Base-by-base conservation (phyloP, 2,113 vertebrate species). In the Salvelinus sp. region DNA sequence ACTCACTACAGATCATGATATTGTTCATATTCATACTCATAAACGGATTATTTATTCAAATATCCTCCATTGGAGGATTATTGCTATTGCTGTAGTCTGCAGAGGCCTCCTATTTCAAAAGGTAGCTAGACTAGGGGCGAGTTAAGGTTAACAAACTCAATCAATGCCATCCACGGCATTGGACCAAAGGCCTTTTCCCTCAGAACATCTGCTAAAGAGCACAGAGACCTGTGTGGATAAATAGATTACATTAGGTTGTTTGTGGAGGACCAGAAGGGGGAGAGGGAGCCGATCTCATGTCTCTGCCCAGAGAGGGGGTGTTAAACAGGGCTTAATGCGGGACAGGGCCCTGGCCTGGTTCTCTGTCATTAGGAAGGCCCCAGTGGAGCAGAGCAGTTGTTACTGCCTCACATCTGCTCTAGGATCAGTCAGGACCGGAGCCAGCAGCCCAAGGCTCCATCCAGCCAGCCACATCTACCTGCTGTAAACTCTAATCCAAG, bases 341-440 rank as follows among this genome's bases (percentile, higher is more conserved):
- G 66, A 76, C 22, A 14, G 68, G 30, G 38, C 38, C 38, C 9
- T 44, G 38, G 68, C 62, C 66, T 62, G 22, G 22, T 18, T 64
- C 68, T 25, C 68, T 50, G 33, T 76, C 75, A 62, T 64, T 23
- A n/a, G n/a, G 14, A 13, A 2, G 74, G 73, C 27, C 65, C 50
- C 30, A 2, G 22, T 6, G 65, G 64, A 75, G 64, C 16, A 6
- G 62, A 54, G 23, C 57, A 63, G 50, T 38, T 14, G 69, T 14
- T 57, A 47, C n/a, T 38, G 71, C 23, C 18, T 27, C 44, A 44
- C 38, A 10, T 44, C 38, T 44, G 38, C 9, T 44, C 9, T 44
- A 12, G 38, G 38, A 44, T 12, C 38, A 10, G 38, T 12, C 38
- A 44, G 7, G 38, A 44, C 38, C 38, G 1, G 65, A 38, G 68